Conservation (phyloP, 2,113 vertebrate species). For the Pholis gunnellus region DNA sequence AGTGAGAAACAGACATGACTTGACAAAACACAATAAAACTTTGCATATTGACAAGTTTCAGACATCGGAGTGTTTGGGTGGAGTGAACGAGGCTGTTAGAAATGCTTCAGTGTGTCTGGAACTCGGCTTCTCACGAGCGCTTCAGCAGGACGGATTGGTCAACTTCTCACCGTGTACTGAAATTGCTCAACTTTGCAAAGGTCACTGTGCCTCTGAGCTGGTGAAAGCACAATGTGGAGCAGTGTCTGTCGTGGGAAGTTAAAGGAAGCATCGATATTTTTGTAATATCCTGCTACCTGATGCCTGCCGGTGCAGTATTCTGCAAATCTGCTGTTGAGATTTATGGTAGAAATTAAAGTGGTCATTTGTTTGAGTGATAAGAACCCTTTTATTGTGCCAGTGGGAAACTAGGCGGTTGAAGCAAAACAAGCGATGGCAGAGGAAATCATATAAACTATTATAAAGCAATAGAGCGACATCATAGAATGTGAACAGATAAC, state of each 20-base stretch:
- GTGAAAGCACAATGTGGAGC: background rate
- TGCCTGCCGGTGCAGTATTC: background rate
- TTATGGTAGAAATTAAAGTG: slow-evolving; percentile 10
- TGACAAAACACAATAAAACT: background rate
- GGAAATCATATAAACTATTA: background rate
- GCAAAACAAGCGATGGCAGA: background rate
- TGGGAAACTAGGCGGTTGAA: background rate
- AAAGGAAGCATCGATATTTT: background rate
- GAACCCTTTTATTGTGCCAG: background rate
- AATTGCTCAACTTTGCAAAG: background rate
- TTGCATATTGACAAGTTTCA: background rate
- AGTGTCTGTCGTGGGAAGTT: background rate
- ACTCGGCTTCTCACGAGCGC: background rate
- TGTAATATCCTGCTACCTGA: background rate
- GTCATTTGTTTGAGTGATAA: background rate
- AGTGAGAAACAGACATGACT: background rate
- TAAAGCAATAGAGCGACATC: background rate
- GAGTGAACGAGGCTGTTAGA: background rate
- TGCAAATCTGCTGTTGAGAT: background rate
- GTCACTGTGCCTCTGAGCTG: background rate
- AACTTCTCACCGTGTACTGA: background rate
- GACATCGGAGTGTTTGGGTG: background rate
- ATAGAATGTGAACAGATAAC: background rate
- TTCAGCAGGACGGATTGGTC: background rate
- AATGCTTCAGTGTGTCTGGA: background rate